A percentile compares a stretch with the other conserved stretches of the same genome.
Conservation (phyloP, 92 coral and sea anemone genomes). For the Isaurus tuberculatus region DNA sequence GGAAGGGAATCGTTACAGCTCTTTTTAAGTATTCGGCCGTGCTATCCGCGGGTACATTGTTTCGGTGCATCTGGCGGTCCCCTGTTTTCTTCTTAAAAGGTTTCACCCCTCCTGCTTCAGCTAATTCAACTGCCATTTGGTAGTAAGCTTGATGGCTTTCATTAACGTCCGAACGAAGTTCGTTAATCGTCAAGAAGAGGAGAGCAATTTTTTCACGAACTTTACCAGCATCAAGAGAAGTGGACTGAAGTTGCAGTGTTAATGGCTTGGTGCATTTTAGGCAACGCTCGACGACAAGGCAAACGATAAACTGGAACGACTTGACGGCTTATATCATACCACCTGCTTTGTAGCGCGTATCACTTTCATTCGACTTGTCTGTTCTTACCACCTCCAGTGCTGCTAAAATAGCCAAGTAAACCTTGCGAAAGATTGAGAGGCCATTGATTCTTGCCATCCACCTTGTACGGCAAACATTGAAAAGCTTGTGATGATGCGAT, state of each 20-base stretch:
- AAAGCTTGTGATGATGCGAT: constrained; percentile 40
- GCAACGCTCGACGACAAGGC: constrained; percentile 32
- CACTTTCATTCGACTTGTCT: constrained; percentile 37
- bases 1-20: constrained; percentile 38
- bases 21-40: not conserved
- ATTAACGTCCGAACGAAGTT: not conserved
- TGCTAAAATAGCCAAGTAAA: constrained; percentile 44
- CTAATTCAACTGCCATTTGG: constrained; percentile 11
- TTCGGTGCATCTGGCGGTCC: constrained; percentile 2
- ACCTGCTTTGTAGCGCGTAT: constrained; percentile 41
- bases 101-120: constrained; percentile 13
- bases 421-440: constrained; percentile 46
- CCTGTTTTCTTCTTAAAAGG: not conserved
- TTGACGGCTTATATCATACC: constrained; percentile 39
- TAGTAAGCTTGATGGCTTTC: constrained; percentile 4
- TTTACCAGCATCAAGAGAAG: constrained; percentile 7
- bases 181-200: constrained; percentile 8
- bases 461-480: constrained; percentile 37
- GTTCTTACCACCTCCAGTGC: constrained; percentile 38
- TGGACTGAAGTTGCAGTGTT: constrained; percentile 47
- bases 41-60: not conserved
- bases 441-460: constrained; percentile 51
- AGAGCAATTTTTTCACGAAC: constrained; percentile 1
- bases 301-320: constrained; percentile 37
- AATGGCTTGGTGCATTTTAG: constrained; percentile 54